Conservation (phyloP, 2,888 invertebrate genomes). For the Acanthopleura granulata region DNA sequence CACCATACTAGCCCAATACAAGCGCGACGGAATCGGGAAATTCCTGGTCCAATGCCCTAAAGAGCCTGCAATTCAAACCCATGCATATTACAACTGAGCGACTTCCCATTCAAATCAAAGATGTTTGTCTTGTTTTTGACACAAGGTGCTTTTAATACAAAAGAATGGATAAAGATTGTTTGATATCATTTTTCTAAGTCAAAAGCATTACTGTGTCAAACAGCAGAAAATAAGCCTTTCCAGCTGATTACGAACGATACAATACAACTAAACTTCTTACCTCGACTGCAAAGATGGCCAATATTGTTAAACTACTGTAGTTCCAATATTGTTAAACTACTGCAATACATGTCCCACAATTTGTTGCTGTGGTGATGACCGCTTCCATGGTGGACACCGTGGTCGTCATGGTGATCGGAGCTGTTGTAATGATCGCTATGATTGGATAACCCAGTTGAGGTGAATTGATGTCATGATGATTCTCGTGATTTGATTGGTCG, state of each 20-base stretch:
- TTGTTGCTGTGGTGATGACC: constrained; percentile 16
- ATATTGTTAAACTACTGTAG: constrained; percentile 15
- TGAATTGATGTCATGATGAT: neutral
- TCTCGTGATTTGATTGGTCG: constrained; percentile 13
- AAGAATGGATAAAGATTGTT: too few species aligned
- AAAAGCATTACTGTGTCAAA: too few species aligned
- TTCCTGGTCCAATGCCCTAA: too few species aligned
- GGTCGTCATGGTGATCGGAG: constrained; percentile 6
- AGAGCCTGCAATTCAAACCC: too few species aligned
- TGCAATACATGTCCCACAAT: constrained; percentile 18
- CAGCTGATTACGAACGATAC: neutral
- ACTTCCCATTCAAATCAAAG: too few species aligned
- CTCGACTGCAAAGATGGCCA: constrained; percentile 16
- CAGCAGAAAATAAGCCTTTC: neutral
- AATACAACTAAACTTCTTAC: neutral
- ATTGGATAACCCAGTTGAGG: neutral
- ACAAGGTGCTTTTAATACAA: too few species aligned
- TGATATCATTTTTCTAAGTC: too few species aligned
- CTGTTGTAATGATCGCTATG: neutral
- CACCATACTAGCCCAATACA: too few species aligned
- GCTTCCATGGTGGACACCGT: neutral
- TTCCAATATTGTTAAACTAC: constrained; percentile 17
- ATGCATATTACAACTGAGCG: too few species aligned
- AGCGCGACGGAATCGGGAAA: too few species aligned
- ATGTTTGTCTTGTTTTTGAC: too few species aligned